Base-by-base conservation (phyloP, 2,113 vertebrate species). In the Zeus faber region DNA sequence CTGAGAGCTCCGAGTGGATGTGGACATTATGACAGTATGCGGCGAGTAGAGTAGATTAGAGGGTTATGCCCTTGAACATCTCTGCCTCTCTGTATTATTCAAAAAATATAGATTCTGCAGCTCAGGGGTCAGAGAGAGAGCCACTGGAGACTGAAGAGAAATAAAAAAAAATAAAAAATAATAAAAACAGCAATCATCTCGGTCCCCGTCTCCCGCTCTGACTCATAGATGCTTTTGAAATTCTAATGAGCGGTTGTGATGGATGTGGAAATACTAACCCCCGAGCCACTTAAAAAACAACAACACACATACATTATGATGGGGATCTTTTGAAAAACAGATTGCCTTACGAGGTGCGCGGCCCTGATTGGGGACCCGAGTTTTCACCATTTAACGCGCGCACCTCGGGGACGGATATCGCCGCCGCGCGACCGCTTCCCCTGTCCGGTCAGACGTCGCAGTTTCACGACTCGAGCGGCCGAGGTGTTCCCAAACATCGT, bases 31-130 rank as follows among this genome's bases (percentile, higher is more conserved):
- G 74, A 66, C 61, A 47, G n/a, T n/a, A 77, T 1, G 20, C 4
- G 18, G 23, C 16, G 37, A 44, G 77, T 73, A 23, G 77, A 84
- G 78, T 83, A 83, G 80, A 85, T 82, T 82, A 83, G 79, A 72
- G 77, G 82, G 85, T 81, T 74, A 58, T 70, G 80, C 80, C 81
- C 80, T 76, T 77, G 72, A 75, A 79, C 78, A 75, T 81, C 74
- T 63, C 73, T 50, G 68, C 6, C 75, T 77, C 70, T 73, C 70
- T 55, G 66, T 79, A 76, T 85, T 82, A 79, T 85, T 86, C 79
- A 82, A 79, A 72, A 79, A 82, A 77, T 83, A 79, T 82, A 80
- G 84, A 80, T 83, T 77, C 72, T 70, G 67, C 58, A 6, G 62
- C 61, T 51, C 14, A 3, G 58, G 76, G 76, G 81, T 79, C 80